Evolutionary conservation across 35 echinoderm and acorn worm species (phyloP), one percentile per base, ranked within the genome.

Genomic region (Acanthaster planci): DNA sequence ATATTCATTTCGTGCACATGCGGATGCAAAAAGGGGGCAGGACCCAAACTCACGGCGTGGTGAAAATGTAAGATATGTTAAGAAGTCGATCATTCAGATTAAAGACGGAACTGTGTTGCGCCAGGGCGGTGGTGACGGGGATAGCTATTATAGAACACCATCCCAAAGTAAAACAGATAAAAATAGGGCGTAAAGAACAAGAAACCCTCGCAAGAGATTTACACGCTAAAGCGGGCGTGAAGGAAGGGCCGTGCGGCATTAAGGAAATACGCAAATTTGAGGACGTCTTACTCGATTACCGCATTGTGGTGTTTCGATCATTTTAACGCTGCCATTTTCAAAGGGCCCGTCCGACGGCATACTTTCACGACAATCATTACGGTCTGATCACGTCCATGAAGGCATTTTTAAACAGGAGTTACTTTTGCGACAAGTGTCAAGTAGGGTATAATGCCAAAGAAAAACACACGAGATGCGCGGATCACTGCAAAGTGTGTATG

Each of bases 151-250:
- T 58, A 7, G 78, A 86, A 79, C 42, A 84, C 12, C 82, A 80
- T 40, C 82, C 52, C 30, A 18, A 77, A 21, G 19, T 68, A 22
- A 68, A 68, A 68, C 27, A 68, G 6, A 77, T 59, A 12, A 32
- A 39, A 83, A 58, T 12, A 56, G n/a, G 54, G 2, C 56, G 21
- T 14, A 86, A 82, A 76, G 60, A 86, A 18, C 87, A 90, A 42
- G 52, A 42, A 38, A 21, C 40, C 21, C 80, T 90, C 16, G 87
- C 87, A 7, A 76, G 67, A 55, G 81, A 90, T 21, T 37, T 94
- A n/a, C 88, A 94, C 54, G 82, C 55, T 55, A 67, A 86, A 44
- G 87, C 82, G 40, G 92, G 87, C 27, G 84, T 94, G 10, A 82
- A 78, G 2, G 77, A 89, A 64, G 84, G 81, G 19, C 76, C 26